Base-by-base conservation (phyloP, 1,140 invertebrate genomes). In the Leucophenga varia region DNA sequence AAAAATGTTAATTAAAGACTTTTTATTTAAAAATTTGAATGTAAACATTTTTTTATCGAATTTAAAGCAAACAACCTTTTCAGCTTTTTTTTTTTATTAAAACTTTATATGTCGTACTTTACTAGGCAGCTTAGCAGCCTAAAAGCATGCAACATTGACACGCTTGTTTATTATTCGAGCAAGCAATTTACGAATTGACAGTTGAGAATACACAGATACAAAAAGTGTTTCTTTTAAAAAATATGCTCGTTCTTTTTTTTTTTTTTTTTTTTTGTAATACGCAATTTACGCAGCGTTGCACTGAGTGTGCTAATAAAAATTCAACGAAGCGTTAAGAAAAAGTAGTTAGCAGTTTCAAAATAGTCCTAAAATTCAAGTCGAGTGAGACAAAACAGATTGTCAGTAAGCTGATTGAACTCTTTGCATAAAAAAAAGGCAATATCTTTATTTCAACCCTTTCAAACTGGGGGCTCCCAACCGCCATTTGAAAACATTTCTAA, bases 301-400 rank as follows among this genome's bases (percentile, higher is more conserved):
- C 35, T 18, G 49, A 39, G 25, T 16, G 13, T 47, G 30, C 53
- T 67, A 67, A 67, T 67, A 68, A 59, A 67, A 55, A 47, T 18
- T 30, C 64, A 67, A 22, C 56, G 47, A 49, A 54, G 64, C 63
- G 59, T 68, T 59, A 44, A 67, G 63, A 49, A 68, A 65, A 67
- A 59, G 64, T 57, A 67, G 54, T 67, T 67, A 61, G 54, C 39
- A 59, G 54, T 49, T 17, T 9, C 6, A 34, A 14, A 34, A n/a
- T 14, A 14, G 32, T 14, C 12, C 10, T 46, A 49, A 51, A 57
- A 57, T 54, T 54, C 35, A 48, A 55, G 37, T 53, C 47, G 63
- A 67, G 65, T 51, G 63, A 52, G 31, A 20, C n/a, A 20, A 25
- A 13, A 42, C 34, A 35, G 43, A 37, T n/a, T 12, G 8, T 14